A percentile compares a stretch with the other conserved stretches of the same genome.
Conservation (phyloP, 2,113 vertebrate genomes). For the Promerops cafer region DNA sequence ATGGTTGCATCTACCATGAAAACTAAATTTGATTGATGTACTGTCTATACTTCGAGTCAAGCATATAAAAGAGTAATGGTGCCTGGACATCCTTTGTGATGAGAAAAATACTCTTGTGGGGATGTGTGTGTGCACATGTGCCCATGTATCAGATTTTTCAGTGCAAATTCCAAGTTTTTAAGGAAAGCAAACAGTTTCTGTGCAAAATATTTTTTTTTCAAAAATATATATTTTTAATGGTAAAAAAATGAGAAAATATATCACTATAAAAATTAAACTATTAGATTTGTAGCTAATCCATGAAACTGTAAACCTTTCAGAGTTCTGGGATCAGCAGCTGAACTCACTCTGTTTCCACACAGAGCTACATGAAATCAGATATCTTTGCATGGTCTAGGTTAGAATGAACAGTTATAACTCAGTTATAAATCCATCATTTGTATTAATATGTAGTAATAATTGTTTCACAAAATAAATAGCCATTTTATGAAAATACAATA, state of each 20-base stretch:
- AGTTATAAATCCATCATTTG: background rate
- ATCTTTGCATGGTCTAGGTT: background rate
- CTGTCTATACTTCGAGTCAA: background rate
- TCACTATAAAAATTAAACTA: background rate
- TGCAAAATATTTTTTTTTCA: background rate
- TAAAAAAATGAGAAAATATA: background rate
- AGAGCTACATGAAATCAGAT: background rate
- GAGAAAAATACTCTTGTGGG: background rate
- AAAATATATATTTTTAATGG: background rate
- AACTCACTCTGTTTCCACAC: background rate
- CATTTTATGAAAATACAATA: background rate
- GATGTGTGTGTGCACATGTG: fast-evolving
- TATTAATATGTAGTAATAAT: background rate
- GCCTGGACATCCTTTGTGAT: background rate
- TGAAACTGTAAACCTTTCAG: background rate
- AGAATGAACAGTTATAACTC: background rate
- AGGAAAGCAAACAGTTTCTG: background rate
- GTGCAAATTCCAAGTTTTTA: background rate
- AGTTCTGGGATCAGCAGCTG: background rate
- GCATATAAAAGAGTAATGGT: background rate
- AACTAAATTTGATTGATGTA: background rate
- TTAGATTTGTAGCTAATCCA: background rate
- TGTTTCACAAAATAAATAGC: background rate
- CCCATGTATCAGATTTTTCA: background rate
- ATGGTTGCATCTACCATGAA: background rate